Conservation (phyloP, 2,888 invertebrate genomes). For the Alitta virens region DNA sequence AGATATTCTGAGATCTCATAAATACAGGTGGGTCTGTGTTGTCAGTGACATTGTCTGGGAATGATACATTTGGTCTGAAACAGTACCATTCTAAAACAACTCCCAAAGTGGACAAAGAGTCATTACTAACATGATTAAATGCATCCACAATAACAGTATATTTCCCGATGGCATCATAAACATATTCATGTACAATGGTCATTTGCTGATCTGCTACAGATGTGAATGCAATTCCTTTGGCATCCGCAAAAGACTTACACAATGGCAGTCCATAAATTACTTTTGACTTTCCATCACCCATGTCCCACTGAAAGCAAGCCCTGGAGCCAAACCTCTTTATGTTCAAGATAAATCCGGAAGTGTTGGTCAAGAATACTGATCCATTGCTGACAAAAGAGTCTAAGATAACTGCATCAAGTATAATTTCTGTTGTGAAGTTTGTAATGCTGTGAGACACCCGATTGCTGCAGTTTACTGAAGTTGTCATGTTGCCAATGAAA, state of each 20-base stretch:
- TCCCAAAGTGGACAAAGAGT: not conserved
- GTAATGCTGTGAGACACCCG: not conserved
- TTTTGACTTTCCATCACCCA: not conserved
- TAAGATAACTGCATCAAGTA: not conserved
- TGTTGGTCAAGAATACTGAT: not conserved
- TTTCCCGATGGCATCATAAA: not conserved
- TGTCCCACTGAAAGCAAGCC: not conserved
- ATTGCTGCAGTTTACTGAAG: not conserved
- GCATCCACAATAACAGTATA: not conserved
- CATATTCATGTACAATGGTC: not conserved
- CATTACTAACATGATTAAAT: conserved; percentile 7
- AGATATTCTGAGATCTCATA: conserved; percentile 4
- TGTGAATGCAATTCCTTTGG: not conserved
- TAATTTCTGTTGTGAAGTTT: not conserved
- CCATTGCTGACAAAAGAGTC: not conserved
- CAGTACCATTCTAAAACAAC: not conserved
- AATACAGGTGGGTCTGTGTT: not conserved
- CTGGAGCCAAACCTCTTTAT: not conserved
- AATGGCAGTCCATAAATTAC: not conserved
- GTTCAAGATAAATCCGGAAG: not conserved
- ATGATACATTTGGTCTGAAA: not conserved
- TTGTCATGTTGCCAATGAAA: not conserved
- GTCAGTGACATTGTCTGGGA: not conserved
- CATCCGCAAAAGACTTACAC: not conserved
- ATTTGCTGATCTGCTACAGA: not conserved